Base-by-base conservation (phyloP, 2,113 vertebrate species). In the Ophiodon elongatus region DNA sequence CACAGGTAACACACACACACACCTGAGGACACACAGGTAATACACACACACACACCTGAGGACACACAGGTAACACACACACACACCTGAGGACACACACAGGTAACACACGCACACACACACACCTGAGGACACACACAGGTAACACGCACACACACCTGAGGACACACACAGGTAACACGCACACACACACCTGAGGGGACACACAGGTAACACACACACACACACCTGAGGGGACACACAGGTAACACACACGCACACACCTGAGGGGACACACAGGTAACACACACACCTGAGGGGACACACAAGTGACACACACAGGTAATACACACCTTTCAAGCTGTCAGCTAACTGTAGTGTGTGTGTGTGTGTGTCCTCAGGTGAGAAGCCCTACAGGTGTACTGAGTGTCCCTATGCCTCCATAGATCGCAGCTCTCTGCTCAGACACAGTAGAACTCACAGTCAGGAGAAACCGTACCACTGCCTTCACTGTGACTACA, bases 351-450 rank as follows among this genome's bases (percentile, higher is more conserved):
- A 56, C 9, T 43, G 41, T 43, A 43, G 37, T 25, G 57, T 83
- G 29, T 47, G 41, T 65, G 41, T 47, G 31, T 71, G 63, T 73
- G 33, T 76, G 8, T 68, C 9, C 0, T 7, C 92, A 95, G 96
- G 96, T 6, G 74, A 96, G 86, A 96, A 94, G 64, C 94, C 94
- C 1, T 94, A 92, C 89, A 93, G 85, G 64, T 95, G 92, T 64
- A 66, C 89, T n/a, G 31, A 92, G 84, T 95, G 95, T 86, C 76
- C 94, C 0, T 96, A 94, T 0, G 88, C 94, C 0, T 96, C 93
- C 7, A 93, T 94, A 2, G 95, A 96, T 77, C 87, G 92, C 83
- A 95, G 92, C 82, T 96, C 95, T 62, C 87, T 95, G 72, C 85
- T 88, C 5, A 21, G 84, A 56, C 94, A 94, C 87, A 83, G 80